Base-by-base conservation (phyloP, 2,888 invertebrate species). In the Dendrolimus pini region DNA sequence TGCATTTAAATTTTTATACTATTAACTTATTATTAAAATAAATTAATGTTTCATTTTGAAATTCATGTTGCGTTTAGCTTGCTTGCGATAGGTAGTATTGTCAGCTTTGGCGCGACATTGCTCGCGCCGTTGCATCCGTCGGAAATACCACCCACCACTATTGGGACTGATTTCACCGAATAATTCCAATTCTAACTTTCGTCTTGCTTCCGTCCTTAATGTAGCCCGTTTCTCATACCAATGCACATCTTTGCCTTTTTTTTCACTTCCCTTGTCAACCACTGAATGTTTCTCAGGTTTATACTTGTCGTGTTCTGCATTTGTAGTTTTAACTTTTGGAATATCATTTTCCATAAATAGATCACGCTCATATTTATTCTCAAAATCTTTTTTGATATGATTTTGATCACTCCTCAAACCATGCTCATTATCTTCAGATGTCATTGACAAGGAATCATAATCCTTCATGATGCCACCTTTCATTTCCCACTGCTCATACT, bases 401-500 rank as follows among this genome's bases (percentile, higher is more conserved):
- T 18, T 7, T 54, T n/a, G 9, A 41, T 54, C 54, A 54, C 7
- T 41, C 9, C 18, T 54, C 2, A 41, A 58, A 12, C 66, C 59
- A 61, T 67, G 67, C 52, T 79, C 77, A 55, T 77, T 78, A 56
- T 82, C 80, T 61, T 76, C 77, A 60, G 78, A 80, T 52, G 69
- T 71, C 56, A 76, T 55, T 41, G 82, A 78, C 59, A 79, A 75
- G 55, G 85, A 82, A 66, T 87, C 89, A 71, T 78, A 89, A 66
- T 89, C 84, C 65, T 83, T 83, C 63, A 86, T 65, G 58, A 84
- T 83, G 41, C 85, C 87, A 41, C 82, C 85, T 65, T 89, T 89
- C 78, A 87, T 83, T 71, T 89, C 86, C 83, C 86, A 89, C 61
- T 87, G 83, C 63, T 88, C 87, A 70, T 88, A 85, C 65, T 87